Percentiles rank a stretch among this genome's conserved stretches.
These are phyloP conservation scores for Noturus placidus DNA, from an alignment of 2,113 vertebrate genomes.

Conservation along the genomic window DNA sequence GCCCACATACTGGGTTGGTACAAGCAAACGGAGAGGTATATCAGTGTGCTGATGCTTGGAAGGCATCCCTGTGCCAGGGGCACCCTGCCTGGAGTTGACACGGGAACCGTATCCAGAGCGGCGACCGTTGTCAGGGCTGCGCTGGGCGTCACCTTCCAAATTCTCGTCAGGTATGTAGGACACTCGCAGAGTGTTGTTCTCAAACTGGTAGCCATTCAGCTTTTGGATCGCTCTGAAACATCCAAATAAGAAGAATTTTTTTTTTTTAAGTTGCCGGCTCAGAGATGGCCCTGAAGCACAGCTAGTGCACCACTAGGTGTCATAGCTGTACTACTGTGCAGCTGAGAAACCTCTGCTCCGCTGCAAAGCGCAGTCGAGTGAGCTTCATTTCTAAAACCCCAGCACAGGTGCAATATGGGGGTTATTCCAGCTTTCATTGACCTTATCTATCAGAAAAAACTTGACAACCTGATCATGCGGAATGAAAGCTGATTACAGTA, in stretches of 20 bases:
- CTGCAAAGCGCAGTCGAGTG: background rate
- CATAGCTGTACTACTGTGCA: constrained; percentile 32
- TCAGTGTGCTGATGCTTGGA: constrained; percentile 85
- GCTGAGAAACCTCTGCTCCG: background rate
- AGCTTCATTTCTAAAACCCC: background rate
- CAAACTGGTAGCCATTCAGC: constrained; percentile 91
- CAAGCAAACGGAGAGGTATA: constrained; percentile 88
- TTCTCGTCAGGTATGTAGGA: constrained; percentile 92
- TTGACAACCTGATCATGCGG: background rate
- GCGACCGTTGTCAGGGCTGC: constrained; percentile 83
- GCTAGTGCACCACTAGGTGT: constrained; percentile 50
- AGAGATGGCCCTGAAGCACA: background rate
- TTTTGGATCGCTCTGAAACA: constrained; percentile 87
- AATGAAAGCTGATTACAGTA: background rate
- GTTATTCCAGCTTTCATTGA: background rate
- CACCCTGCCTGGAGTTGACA: constrained; percentile 77
- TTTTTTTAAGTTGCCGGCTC: background rate
- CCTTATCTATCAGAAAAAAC: too few species aligned
- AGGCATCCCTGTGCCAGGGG: constrained; percentile 77
- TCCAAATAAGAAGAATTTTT: background rate
- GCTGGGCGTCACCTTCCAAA: constrained; percentile 67
- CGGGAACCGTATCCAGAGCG: constrained; percentile 79
- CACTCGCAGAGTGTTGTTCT: constrained; percentile 86
- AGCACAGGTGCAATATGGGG: constrained; percentile 8
- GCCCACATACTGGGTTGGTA: constrained; percentile 92